Evolutionary conservation across 2,113 vertebrate genomes (phyloP).

Genomic region (Syngnathoides biaculeatus): DNA sequence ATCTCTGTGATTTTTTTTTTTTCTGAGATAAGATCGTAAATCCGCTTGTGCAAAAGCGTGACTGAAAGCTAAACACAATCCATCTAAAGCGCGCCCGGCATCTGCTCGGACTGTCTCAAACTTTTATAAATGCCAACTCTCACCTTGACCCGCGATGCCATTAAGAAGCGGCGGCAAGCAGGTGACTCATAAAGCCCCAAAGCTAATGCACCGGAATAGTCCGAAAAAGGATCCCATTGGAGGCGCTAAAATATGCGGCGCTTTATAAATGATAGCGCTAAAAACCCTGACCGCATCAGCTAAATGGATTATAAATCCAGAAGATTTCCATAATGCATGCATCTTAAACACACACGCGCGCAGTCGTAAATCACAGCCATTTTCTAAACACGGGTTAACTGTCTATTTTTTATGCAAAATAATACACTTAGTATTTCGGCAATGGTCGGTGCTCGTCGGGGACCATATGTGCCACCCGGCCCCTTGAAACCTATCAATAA

Average conservation of each 20-base stretch:
- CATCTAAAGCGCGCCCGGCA: conserved; percentile 41
- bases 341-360: conserved; percentile 86
- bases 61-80: conserved; percentile 34
- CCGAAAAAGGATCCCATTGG: conserved; percentile 80
- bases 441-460: conserved; percentile 65
- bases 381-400: conserved; percentile 99
- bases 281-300: conserved; percentile 95
- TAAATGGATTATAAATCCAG: conserved; percentile 99
- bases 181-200: conserved; percentile 86
- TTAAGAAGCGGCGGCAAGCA: conserved; percentile 66
- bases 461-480: conserved; percentile 72
- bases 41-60: conserved; percentile 28
- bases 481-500: conserved; percentile 92
- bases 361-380: conserved; percentile 90
- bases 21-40: conserved; percentile 14
- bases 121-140: conserved; percentile 82
- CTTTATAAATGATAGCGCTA: conserved; percentile 96
- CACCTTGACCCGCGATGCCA: conserved; percentile 78
- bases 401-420: conserved; percentile 98
- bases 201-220: conserved; percentile 82
- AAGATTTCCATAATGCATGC: conserved; percentile 97
- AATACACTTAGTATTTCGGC: conserved; percentile 96
- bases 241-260: conserved; percentile 89
- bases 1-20: background rate
- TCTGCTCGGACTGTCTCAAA: conserved; percentile 71